A percentile compares a stretch with the other conserved stretches of the same genome.
These are phyloP conservation scores for Rhabditoides inermis DNA, from an alignment of 2,888 invertebrate genomes.

Conservation along the genomic window DNA sequence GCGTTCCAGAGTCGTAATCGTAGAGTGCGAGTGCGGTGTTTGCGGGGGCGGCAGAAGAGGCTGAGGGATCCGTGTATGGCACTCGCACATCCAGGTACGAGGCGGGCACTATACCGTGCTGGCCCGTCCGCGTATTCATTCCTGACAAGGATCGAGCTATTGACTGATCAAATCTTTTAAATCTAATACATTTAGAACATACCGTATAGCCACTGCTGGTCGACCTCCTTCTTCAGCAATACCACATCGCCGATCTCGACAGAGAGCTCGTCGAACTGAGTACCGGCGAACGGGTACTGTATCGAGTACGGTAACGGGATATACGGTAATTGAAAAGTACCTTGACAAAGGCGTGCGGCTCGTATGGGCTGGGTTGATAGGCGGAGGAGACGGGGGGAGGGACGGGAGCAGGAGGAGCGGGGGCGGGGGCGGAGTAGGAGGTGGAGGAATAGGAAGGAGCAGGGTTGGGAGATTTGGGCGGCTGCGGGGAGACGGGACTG, in stretches of 20 bases:
- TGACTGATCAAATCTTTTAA: background rate
- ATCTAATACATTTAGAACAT: background rate
- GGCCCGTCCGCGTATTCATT: slow-evolving; percentile 11
- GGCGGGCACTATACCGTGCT: slow-evolving; percentile 39
- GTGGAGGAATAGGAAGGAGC: background rate
- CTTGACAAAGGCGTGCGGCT: no score
- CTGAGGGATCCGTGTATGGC: slow-evolving; percentile 19
- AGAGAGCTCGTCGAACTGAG: slow-evolving; percentile 37
- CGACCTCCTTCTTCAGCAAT: slow-evolving; percentile 37
- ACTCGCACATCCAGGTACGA: slow-evolving; percentile 37
- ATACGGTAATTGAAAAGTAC: no score
- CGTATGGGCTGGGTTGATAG: no score
- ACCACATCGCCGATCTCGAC: slow-evolving; percentile 34
- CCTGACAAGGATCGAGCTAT: slow-evolving; percentile 13
- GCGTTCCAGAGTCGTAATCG: no score
- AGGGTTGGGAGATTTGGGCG: background rate
- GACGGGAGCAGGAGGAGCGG: background rate
- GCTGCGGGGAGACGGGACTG: background rate
- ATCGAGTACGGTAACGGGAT: slow-evolving; percentile 5
- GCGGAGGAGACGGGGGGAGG: background rate
- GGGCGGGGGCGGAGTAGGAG: background rate
- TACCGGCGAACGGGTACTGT: slow-evolving; percentile 32
- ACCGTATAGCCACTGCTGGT: slow-evolving; percentile 47
- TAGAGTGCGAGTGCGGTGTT: slow-evolving; percentile 8
- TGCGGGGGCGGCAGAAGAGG: background rate